These are phyloP conservation scores for Synanthedon tipuliformis DNA, from an alignment of 2,888 invertebrate genomes.

Conservation along the genomic window DNA sequence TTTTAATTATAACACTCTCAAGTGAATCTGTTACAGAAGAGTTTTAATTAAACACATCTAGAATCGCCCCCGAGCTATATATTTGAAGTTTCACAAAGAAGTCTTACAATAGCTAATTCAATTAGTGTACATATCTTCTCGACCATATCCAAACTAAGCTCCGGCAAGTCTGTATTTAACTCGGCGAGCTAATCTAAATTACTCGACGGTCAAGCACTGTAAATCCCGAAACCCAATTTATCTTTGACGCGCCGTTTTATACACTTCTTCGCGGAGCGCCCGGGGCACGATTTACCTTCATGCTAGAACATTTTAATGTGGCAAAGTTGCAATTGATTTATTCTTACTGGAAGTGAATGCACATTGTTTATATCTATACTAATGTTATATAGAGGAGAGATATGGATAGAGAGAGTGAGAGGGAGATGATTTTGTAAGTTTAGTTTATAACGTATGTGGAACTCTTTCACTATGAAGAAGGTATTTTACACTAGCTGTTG, in stretches of 20 bases:
- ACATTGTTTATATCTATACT: too few relatives aligned
- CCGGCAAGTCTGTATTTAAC: conserved; percentile 2
- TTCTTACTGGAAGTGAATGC: not conserved
- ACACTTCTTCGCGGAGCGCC: conserved; percentile 21
- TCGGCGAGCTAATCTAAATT: conserved; percentile 33
- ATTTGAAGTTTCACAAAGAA: not conserved
- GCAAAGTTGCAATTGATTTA: not conserved
- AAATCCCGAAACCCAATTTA: conserved; percentile 40
- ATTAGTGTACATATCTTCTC: not conserved
- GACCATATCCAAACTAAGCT: not conserved
- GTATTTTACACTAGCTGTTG: too few relatives aligned
- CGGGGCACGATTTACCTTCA: not conserved
- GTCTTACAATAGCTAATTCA: not conserved
- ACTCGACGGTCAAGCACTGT: conserved; percentile 30
- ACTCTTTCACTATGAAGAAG: too few relatives aligned
- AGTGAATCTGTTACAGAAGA: too few relatives aligned
- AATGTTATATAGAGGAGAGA: too few relatives aligned
- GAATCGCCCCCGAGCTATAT: not conserved
- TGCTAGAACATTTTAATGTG: not conserved
- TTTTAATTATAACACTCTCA: too few relatives aligned
- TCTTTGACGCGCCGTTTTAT: conserved; percentile 30
- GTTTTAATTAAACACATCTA: not conserved
- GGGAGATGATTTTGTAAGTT: too few relatives aligned
- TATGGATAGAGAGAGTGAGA: too few relatives aligned
- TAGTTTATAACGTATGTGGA: too few relatives aligned